phyloP scores from a whole-genome alignment of 2,113 vertebrate genomes.

The Chloropsis hardwickii region DNA sequence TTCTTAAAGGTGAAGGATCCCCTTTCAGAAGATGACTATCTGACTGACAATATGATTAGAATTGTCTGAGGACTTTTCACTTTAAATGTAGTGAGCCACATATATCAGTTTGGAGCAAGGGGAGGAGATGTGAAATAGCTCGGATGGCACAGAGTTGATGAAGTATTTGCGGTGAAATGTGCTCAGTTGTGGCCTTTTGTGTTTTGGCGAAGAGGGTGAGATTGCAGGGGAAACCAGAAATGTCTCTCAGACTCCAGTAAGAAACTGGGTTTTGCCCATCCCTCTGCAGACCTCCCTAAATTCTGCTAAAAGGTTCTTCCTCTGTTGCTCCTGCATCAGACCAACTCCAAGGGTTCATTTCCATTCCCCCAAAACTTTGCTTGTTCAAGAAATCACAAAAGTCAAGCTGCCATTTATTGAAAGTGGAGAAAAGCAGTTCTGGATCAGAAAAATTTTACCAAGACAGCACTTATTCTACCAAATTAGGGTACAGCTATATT shows the following conservation, averaged over 20 bases:
- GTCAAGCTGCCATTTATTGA: neutral
- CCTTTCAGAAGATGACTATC: constrained; percentile 72
- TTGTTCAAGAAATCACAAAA: neutral
- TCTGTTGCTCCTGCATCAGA: neutral
- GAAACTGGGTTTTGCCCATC: neutral
- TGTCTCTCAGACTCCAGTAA: neutral
- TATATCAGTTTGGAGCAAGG: constrained; percentile 45
- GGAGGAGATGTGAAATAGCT: constrained; percentile 3
- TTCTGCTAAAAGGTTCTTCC: neutral
- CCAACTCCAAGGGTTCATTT: neutral
- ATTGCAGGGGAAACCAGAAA: neutral
- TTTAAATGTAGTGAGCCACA: constrained; percentile 62
- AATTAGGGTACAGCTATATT: neutral
- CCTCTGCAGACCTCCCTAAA: neutral
- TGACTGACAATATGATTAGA: constrained; percentile 77
- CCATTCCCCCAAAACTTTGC: neutral
- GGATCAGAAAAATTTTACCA: neutral
- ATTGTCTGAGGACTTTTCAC: constrained; percentile 71
- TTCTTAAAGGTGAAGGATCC: constrained; percentile 77
- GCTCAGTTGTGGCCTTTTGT: constrained; percentile 17
- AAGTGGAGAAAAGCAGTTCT: neutral
- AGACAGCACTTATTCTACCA: neutral
- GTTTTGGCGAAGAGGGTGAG: neutral
- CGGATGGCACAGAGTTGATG: constrained; percentile 7
- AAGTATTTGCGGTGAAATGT: constrained; percentile 7